Conservation (phyloP, 1,140 invertebrate genomes). For the Pantala flavescens region DNA sequence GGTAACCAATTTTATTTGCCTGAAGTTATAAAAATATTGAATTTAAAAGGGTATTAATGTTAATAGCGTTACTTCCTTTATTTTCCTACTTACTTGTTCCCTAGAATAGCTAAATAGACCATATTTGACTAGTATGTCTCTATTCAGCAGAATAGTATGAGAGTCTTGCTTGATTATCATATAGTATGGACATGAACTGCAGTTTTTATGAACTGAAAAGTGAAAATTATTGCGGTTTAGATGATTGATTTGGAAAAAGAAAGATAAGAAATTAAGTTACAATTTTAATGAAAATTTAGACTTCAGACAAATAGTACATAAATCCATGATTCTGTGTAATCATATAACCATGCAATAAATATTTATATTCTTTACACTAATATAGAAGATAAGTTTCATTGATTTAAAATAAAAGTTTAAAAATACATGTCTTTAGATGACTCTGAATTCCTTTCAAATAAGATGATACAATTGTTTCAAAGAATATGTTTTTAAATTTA, state of each 20-base stretch:
- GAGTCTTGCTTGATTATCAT: slow-evolving; percentile 46
- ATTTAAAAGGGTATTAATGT: no score
- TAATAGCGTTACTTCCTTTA: no score
- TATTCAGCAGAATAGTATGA: slow-evolving; percentile 46
- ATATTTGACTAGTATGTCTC: slow-evolving; percentile 53
- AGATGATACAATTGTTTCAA: no score
- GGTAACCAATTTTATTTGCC: slow-evolving; percentile 46
- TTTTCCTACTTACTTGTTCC: slow-evolving; percentile 41
- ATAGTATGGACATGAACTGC: slow-evolving; percentile 45
- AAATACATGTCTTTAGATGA: no score
- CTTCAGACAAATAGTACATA: background rate
- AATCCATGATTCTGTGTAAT: no score
- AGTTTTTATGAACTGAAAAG: slow-evolving; percentile 53
- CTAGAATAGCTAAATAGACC: slow-evolving; percentile 52
- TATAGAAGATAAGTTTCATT: no score
- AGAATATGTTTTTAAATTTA: no score
- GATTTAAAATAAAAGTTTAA: no score
- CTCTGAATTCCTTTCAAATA: no score
- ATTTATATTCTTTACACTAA: no score
- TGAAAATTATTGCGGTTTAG: background rate
- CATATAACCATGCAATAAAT: no score
- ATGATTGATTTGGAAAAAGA: background rate
- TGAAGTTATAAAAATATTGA: slow-evolving; percentile 22
- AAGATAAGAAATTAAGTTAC: background rate
- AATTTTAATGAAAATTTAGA: background rate